phyloP scores from a whole-genome alignment of 2,113 vertebrate genomes.

The Brienomyrus longianalis region DNA sequence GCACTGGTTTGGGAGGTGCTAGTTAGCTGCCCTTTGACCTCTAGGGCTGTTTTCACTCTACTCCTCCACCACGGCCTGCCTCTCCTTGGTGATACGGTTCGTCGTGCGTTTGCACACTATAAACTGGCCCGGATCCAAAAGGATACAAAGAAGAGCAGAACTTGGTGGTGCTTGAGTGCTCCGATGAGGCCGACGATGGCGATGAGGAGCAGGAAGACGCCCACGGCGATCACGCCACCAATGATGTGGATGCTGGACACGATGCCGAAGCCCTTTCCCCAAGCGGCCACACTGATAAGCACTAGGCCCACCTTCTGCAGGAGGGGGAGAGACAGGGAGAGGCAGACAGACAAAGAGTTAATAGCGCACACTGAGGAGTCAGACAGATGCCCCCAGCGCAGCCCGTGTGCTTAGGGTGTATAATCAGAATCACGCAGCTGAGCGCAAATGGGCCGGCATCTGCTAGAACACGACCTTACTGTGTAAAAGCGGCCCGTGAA shows the following conservation, averaged over 20 bases:
- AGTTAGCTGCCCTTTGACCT: not conserved
- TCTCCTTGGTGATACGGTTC: not conserved
- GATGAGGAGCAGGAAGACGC: constrained; percentile 83
- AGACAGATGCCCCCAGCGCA: not conserved
- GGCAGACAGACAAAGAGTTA: not conserved
- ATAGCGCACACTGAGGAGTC: not conserved
- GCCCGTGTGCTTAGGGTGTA: not conserved
- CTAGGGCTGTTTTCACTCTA: not conserved
- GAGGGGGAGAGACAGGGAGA: not conserved
- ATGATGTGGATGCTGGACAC: constrained; percentile 88
- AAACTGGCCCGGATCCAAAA: constrained; percentile 33
- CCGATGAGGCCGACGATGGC: constrained; percentile 79
- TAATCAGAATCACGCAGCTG: not conserved
- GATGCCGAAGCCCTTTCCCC: constrained; percentile 80
- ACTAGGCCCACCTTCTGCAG: constrained; percentile 78
- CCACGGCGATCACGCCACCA: constrained; percentile 81
- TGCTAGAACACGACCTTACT: not conserved
- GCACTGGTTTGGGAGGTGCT: not conserved
- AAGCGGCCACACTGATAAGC: constrained; percentile 82
- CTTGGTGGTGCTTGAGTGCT: constrained; percentile 83
- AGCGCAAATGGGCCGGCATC: not conserved
- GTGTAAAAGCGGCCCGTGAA: constrained; percentile 1
- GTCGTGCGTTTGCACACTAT: not conserved
- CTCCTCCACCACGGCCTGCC: not conserved
- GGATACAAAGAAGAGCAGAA: constrained; percentile 94